Conservation (phyloP, 92 coral and sea anemone species). For the Zoanthus sansibaricus region DNA sequence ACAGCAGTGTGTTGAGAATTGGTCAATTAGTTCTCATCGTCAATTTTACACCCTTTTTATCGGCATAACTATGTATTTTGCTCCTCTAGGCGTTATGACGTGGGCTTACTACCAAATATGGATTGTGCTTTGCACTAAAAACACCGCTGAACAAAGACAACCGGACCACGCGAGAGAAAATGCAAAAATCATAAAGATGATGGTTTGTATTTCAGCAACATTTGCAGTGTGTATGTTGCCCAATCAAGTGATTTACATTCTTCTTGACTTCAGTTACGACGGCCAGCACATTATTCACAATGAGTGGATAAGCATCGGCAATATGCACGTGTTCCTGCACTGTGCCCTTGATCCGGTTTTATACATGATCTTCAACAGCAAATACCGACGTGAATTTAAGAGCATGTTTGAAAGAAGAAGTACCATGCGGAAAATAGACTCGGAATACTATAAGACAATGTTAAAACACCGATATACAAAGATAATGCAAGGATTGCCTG, state of each 20-base stretch:
- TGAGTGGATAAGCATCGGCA: slow-evolving; percentile 72
- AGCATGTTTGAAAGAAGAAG: slow-evolving; percentile 11
- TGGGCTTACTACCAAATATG: slow-evolving; percentile 74
- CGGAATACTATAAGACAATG: not conserved
- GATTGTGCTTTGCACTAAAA: slow-evolving; percentile 55
- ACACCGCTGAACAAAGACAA: slow-evolving; percentile 16
- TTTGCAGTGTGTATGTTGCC: slow-evolving; percentile 82
- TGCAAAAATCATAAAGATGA: slow-evolving; percentile 74
- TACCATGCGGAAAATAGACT: not conserved
- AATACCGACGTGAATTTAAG: slow-evolving; percentile 72
- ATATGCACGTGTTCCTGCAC: slow-evolving; percentile 71
- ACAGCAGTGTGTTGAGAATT: slow-evolving; percentile 64
- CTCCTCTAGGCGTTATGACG: slow-evolving; percentile 67
- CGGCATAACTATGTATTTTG: slow-evolving; percentile 63
- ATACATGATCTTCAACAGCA: slow-evolving; percentile 72
- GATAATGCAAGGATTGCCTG: too few species aligned
- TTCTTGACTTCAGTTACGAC: slow-evolving; percentile 58
- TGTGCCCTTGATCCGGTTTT: slow-evolving; percentile 79
- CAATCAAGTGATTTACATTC: slow-evolving; percentile 73
- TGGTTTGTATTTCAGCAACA: slow-evolving; percentile 66
- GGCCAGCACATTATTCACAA: slow-evolving; percentile 53
- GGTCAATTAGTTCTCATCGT: slow-evolving; percentile 67
- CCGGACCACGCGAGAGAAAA: slow-evolving; percentile 62
- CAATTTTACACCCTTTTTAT: slow-evolving; percentile 62
- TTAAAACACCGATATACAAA: too few species aligned